Evolutionary conservation across 2,888 invertebrate genomes (phyloP).

Genomic region (Trypoxylon attenuatum): DNA sequence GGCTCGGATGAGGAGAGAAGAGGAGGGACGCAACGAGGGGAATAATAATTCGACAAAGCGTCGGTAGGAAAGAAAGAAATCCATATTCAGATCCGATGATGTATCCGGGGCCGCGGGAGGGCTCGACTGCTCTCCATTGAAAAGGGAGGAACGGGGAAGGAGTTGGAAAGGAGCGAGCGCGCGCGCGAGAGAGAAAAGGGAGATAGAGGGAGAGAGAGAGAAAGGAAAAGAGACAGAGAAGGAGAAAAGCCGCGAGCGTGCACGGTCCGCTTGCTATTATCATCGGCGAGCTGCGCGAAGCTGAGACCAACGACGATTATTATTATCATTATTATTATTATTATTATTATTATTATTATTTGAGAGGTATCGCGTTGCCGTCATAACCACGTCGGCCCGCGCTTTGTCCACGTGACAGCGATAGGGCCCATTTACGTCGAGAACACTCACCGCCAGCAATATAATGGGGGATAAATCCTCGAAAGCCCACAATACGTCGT

Average conservation of each 20-base stretch:
- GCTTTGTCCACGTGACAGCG: conserved; percentile 70
- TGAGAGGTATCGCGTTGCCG: conserved; percentile 71
- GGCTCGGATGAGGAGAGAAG: background rate
- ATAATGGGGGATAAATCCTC: conserved; percentile 65
- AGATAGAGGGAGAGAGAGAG: conserved; percentile 7
- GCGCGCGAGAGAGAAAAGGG: background rate
- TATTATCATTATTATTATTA: conserved; percentile 54
- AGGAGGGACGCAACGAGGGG: conserved; percentile 13
- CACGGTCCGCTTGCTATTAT: conserved; percentile 57
- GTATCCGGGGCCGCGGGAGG: conserved; percentile 58
- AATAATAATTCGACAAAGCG: conserved; percentile 66
- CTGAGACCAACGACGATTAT: conserved; percentile 28
- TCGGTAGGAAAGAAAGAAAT: conserved; percentile 63
- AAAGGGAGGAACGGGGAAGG: conserved; percentile 22
- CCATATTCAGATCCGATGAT: conserved; percentile 70
- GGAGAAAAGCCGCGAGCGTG: conserved; percentile 30
- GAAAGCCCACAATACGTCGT: conserved; percentile 57
- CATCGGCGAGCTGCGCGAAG: conserved; percentile 43
- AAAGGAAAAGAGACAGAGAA: background rate
- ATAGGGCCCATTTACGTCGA: conserved; percentile 66
- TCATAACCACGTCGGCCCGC: conserved; percentile 70
- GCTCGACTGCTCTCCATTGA: conserved; percentile 26
- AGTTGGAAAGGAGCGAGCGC: background rate
- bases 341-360: conserved; percentile 50
- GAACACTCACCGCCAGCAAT: conserved; percentile 59